Base-by-base conservation (phyloP, 1,140 invertebrate species). In the Dendroctonus valens region DNA sequence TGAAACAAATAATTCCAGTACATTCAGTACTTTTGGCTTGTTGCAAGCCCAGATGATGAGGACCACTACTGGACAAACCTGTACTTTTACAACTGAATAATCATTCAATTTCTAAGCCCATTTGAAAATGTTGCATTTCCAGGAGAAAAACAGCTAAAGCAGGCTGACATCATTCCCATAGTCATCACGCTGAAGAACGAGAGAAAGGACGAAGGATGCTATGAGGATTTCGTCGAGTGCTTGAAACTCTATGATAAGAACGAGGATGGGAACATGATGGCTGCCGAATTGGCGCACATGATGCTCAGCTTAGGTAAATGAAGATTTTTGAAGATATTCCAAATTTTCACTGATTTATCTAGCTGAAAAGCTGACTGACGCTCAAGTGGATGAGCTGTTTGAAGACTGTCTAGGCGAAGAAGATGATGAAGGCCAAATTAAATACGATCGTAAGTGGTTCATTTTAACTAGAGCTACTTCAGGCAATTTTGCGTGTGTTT, bases 341-440 rank as follows among this genome's bases (percentile, higher is more conserved):
- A 9, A 41, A 46, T 55, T 42, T 11, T 57, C 48, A 37, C 39
- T 12, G n/a, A 52, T 41, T 60, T 58, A 41, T 78, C 11, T 71
- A 96, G 94, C 93, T 81, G 96, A 98, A 80, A 86, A 85, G 78
- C 82, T 98, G 66, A 83, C 84, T 50, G 92, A 97, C 66, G 81
- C 81, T 59, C 90, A 97, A 84, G 87, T 91, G 68, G 89, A 93
- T 57, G 85, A 86, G 73, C 87, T 97, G 70, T 80, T 94, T 70
- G 91, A 89, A 79, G 91, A 92, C 75, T 94, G 92, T 82, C 88
- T 92, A 83, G 91, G 92, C 75, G 84, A 90, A 72, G 93, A 96
- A 83, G 93, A 97, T 82, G 93, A 96, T 57, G 94, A 97, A 71
- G 94, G 94, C 76, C 91, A 93, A 83, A 92, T 96, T 83, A 90